Base-by-base conservation (phyloP, 1,140 invertebrate species). In the Steinernema khuongi region DNA sequence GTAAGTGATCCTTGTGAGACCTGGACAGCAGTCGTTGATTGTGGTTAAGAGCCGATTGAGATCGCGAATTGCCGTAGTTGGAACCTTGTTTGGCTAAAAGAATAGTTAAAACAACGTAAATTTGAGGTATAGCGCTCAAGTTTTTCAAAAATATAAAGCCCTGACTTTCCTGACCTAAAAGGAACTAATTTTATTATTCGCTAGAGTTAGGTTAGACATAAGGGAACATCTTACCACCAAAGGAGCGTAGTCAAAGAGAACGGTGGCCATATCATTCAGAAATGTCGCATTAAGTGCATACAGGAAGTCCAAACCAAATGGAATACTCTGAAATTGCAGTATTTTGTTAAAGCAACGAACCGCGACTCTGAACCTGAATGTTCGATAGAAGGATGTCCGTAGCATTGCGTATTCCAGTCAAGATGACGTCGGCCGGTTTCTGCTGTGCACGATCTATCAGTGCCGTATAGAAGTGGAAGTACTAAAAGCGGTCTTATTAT, bases 281-380 rank as follows among this genome's bases (percentile, higher is more conserved):
- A 96, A 91, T 86, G 94, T 91, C 1, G 93, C 92, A 87, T 97
- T 92, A 29, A 97, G 86, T 33, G 87, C 82, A 18, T 89, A 87
- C 4, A 94, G 87, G 83, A 94, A 96, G 0, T 90, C 85, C 17
- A 90, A 87, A 28, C 93, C 92, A 79, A 91, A 92, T 0, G 90
- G 88, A 66, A 90, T 84, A 1, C 87, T 87, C 76, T 90, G 87
- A 4, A 90, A 60, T 60, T 22, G 19, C 7, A 41, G n/a, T 41
- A 41, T 41, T 11, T 7, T n/a, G 19, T 60, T 26, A 22, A 14
- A 60, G 22, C 4, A 60, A 4, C 14, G 26, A 60, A 7, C 26
- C 22, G 14, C 2, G 50, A 26, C 50, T n/a, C n/a, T n/a, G 26
- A 60, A 60, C 50, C 50, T 60, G 50, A 14, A 60, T 22, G 26